phyloP scores from a whole-genome alignment of 1,140 invertebrate species.

The Lordiphosa stackelbergi region DNA sequence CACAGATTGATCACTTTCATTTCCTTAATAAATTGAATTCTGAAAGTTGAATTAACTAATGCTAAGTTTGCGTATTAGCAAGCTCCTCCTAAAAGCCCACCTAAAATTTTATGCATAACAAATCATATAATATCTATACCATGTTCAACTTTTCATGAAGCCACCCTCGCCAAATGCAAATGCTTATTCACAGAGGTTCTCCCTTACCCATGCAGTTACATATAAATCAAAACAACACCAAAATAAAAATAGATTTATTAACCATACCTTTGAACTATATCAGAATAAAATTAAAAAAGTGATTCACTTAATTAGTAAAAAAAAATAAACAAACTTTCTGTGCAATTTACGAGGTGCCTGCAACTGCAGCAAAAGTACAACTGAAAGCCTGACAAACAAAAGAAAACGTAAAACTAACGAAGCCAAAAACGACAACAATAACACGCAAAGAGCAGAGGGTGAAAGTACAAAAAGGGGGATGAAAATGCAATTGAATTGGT shows the following conservation, averaged over 20 bases:
- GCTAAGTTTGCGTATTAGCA: too few relatives aligned
- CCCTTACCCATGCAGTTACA: neutral
- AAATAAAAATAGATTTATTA: too few relatives aligned
- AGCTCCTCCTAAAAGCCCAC: too few relatives aligned
- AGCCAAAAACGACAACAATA: conserved; percentile 10
- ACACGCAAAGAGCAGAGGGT: conserved; percentile 25
- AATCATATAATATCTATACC: too few relatives aligned
- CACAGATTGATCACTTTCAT: too few relatives aligned
- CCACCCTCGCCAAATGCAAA: neutral
- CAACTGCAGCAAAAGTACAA: conserved; percentile 35
- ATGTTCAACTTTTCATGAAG: too few relatives aligned
- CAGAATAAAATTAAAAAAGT: too few relatives aligned
- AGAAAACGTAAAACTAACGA: conserved; percentile 41
- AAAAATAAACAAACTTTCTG: neutral
- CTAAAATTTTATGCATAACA: too few relatives aligned
- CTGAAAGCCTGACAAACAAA: conserved; percentile 34
- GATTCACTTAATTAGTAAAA: too few relatives aligned
- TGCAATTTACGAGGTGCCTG: conserved; percentile 21
- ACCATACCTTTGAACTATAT: too few relatives aligned
- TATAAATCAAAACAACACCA: neutral
- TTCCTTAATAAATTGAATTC: too few relatives aligned
- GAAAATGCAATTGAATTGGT: conserved; percentile 16
- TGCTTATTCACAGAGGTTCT: neutral
- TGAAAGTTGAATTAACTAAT: too few relatives aligned
- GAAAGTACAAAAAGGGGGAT: conserved; percentile 50